Base-by-base conservation (phyloP, 2,113 vertebrate genomes). In the Lampris incognitus region DNA sequence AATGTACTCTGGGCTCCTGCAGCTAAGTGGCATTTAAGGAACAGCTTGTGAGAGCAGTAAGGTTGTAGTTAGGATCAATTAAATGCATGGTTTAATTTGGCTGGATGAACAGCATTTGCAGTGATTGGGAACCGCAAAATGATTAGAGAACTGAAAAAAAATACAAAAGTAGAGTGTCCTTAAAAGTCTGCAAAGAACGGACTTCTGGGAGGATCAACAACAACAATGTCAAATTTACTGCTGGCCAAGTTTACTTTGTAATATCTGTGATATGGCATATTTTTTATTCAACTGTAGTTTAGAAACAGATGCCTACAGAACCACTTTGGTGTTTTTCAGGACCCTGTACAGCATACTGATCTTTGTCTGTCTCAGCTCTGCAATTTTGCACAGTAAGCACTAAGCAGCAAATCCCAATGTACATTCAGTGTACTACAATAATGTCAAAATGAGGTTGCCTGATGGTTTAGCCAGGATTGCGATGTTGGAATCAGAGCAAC, bases 1-100 rank as follows among this genome's bases (percentile, higher is more conserved):
- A 84, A 85, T 81, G 66, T 74, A 85, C 74, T 87, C 84, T 73
- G 80, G 66, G 71, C 88, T 92, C 88, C 87, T 77, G 85, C 71
- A 88, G 90, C 87, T 90, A 88, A 89, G 85, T 92, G 91, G 88
- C 90, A 93, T 93, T 94, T 91, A 91, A 86, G 86, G 84, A 89
- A 87, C 88, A 86, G 91, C 85, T 88, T 87, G 86, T 85, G 71
- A 84, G 83, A 84, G 79, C 67, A 83, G 74, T 81, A 83, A 84
- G 86, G 72, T 87, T 87, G 85, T 78, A 83, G 89, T 90, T 91
- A 89, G 72, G 87, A 85, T 79, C 76, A 88, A 89, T 92, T 87
- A 88, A 89, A 89, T 60, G 37, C 87, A 66, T 79, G 69, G 68
- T 87, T 88, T 91, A 82, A 92, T 94, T 92, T 92, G 80, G 80